A percentile compares a stretch with the other conserved stretches of the same genome.
phyloP scores from a whole-genome alignment of 2,113 vertebrate species.

The Choloepus hoffmanni region DNA sequence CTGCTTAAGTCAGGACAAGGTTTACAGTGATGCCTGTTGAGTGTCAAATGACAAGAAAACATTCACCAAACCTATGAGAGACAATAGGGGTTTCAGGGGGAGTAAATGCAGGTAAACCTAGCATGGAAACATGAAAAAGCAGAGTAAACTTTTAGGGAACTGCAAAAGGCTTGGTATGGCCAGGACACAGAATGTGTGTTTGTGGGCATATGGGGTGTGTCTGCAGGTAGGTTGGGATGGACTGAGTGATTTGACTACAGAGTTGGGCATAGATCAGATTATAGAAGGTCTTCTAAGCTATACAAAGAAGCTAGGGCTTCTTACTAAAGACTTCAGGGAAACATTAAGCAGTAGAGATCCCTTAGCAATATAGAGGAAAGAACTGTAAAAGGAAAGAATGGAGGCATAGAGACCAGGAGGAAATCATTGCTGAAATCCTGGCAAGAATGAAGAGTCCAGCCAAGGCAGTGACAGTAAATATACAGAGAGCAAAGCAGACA shows the following conservation, averaged over 20 bases:
- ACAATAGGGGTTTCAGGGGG: background rate
- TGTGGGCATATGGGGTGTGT: background rate
- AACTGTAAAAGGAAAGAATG: background rate
- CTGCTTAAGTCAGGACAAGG: background rate
- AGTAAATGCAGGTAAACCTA: background rate
- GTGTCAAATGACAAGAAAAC: background rate
- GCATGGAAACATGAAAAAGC: background rate
- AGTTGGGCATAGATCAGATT: background rate
- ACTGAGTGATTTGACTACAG: background rate
- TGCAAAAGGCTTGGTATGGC: background rate
- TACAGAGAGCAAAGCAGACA: background rate
- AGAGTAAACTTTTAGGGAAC: background rate
- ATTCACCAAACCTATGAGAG: background rate
- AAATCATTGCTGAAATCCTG: background rate
- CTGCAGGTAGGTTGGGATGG: background rate
- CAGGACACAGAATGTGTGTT: background rate
- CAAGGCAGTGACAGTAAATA: background rate
- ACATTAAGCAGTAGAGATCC: background rate
- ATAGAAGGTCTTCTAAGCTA: background rate
- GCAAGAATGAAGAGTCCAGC: background rate
- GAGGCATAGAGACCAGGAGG: background rate
- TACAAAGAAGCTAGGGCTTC: background rate
- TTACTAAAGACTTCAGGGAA: background rate
- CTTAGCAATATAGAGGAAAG: background rate
- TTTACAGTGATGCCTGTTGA: constrained; percentile 13